A percentile compares a stretch with the other conserved stretches of the same genome.
Conservation (phyloP, 2,888 invertebrate genomes). For the Agelastica alni region DNA sequence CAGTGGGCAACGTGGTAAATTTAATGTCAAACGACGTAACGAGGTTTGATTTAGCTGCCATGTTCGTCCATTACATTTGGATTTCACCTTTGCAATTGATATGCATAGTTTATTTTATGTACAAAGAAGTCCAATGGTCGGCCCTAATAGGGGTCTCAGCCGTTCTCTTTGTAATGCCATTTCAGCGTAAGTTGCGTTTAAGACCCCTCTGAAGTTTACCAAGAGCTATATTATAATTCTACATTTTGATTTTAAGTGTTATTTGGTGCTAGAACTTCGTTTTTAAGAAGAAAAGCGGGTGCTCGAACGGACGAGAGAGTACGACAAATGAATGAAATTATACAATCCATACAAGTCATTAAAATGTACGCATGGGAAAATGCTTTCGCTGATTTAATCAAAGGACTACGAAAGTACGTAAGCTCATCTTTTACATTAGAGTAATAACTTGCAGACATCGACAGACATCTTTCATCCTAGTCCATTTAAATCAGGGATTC, state of each 20-base stretch:
- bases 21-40: slow-evolving; percentile 78
- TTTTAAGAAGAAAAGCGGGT: slow-evolving; percentile 66
- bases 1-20: slow-evolving; percentile 67
- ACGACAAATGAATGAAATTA: slow-evolving; percentile 85
- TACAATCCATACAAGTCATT: slow-evolving; percentile 85
- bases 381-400: slow-evolving; percentile 71
- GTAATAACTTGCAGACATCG: too few species aligned
- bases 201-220: too few species aligned
- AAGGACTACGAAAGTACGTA: slow-evolving; percentile 63
- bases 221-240: too few species aligned
- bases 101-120: slow-evolving; percentile 64
- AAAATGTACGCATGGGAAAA: slow-evolving; percentile 96
- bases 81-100: slow-evolving; percentile 70
- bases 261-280: slow-evolving; percentile 60
- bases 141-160: slow-evolving; percentile 59
- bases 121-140: slow-evolving; percentile 55
- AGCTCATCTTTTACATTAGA: slow-evolving; percentile 3
- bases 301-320: slow-evolving; percentile 81
- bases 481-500: too few species aligned
- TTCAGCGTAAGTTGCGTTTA: slow-evolving; percentile 62
- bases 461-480: too few species aligned
- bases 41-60: slow-evolving; percentile 69
- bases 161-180: slow-evolving; percentile 64
- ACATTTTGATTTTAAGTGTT: slow-evolving; percentile 51
- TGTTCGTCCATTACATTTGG: slow-evolving; percentile 75